These are phyloP conservation scores for Harpagus bidentatus DNA, from an alignment of 2,113 vertebrate species.

Conservation along the genomic window DNA sequence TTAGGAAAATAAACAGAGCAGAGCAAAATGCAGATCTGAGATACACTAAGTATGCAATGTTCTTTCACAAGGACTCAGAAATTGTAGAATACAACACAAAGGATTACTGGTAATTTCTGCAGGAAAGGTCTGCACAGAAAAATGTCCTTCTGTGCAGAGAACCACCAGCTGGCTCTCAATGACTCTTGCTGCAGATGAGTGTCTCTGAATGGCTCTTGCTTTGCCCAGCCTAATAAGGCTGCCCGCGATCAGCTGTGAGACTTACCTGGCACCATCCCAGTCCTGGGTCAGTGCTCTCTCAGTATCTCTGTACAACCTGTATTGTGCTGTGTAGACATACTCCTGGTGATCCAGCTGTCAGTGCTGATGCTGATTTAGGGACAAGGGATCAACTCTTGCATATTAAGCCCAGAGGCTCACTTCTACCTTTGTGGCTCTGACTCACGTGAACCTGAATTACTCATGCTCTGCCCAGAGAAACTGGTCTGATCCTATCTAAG, in stretches of 20 bases:
- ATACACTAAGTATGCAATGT: not conserved
- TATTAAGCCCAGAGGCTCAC: conserved; percentile 7
- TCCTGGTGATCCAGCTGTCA: not conserved
- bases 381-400: conserved; percentile 8
- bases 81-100: not conserved
- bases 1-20: not conserved
- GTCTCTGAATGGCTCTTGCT: not conserved
- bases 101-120: not conserved
- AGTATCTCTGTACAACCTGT: not conserved
- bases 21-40: not conserved
- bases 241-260: not conserved
- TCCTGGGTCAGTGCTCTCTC: not conserved
- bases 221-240: not conserved
- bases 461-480: not conserved
- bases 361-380: not conserved
- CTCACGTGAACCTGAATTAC: not conserved
- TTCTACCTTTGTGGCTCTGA: conserved; percentile 27
- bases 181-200: not conserved
- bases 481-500: not conserved
- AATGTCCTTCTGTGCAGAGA: not conserved
- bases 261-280: fast-evolving
- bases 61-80: not conserved
- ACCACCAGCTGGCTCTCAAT: not conserved
- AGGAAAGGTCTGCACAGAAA: not conserved
- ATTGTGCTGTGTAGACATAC: not conserved